Base-by-base conservation (phyloP, 1,140 invertebrate genomes). In the Potamilus streckersoni region DNA sequence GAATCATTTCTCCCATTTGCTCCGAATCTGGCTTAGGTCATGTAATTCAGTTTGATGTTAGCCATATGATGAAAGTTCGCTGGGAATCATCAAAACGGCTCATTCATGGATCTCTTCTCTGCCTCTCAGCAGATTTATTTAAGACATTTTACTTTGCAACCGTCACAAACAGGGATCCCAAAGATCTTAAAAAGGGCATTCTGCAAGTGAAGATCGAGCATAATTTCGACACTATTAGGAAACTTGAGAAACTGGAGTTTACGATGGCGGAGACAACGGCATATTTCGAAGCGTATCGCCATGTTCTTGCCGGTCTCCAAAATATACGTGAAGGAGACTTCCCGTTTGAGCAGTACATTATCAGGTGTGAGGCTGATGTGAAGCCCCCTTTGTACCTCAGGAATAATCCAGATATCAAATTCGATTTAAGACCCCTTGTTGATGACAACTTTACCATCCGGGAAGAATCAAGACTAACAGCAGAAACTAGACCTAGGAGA, bases 61-160 rank as follows among this genome's bases (percentile, higher is more conserved):
- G 79, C 5, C 66, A 78, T 2, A 56, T 89, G 38, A 56, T 89
- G 38, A 49, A 62, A 77, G 78, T 89, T 6, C 80, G 84, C 5
- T 91, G 90, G 90, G 76, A 85, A 38, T 71, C 69, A 2, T 90
- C 91, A 0, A 93, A 93, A 83, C 88, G 93, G 67, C 92, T 96
- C 55, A 91, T 95, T 83, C 93, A 89, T 87, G 95, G 95, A 1
- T 93, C 94, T 0, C 87, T 96, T n/a, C 80, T 96, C 0, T 92
- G 94, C 76, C 91, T 96, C 49, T 94, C 94, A 1, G 88, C 80
- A 15, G 92, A 94, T 83, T 91, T 93, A 66, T 96, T 95, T 86
- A 87, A 91, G 55, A 92, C 91, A 56, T 89, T 94, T 59, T 86
- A 94, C 58, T 92, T 95, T 80, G 94, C 92, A 20, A 93, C 92